Conservation (phyloP, 37 sponge, comb jelly and placozoan species). For the Geodia barretti region DNA sequence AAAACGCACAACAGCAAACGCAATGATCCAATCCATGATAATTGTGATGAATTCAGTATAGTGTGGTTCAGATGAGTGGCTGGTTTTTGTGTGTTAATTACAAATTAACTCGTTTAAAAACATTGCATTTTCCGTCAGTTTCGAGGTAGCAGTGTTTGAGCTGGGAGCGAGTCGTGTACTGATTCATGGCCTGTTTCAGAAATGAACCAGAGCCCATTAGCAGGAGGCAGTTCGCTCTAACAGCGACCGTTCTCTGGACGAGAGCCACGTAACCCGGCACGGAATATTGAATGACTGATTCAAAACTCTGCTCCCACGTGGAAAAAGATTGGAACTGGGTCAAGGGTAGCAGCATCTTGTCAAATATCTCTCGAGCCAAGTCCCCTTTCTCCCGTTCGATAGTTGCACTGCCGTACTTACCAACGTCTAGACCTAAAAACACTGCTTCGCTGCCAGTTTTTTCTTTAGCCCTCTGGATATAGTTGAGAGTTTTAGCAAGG, state of each 20-base stretch:
- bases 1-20: too few species aligned
- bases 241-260: neutral
- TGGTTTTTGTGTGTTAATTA: too few species aligned
- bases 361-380: neutral
- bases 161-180: neutral
- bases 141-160: neutral
- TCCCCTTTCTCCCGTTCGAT: neutral
- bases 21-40: too few species aligned
- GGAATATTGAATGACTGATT: neutral
- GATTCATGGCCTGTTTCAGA: neutral
- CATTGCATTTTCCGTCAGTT: neutral
- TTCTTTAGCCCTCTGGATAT: neutral
- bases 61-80: neutral
- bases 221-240: neutral
- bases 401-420: neutral
- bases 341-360: neutral
- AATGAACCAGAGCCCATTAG: neutral
- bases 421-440: neutral
- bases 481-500: neutral
- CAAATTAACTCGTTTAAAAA: neutral
- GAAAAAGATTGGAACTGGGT: neutral
- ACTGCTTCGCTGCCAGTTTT: neutral
- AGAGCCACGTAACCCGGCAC: neutral
- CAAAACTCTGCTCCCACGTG: neutral
- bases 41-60: neutral